Evolutionary conservation across 2,113 vertebrate genomes (phyloP), one percentile per base, ranked within the genome.

Genomic region (Chionis minor): DNA sequence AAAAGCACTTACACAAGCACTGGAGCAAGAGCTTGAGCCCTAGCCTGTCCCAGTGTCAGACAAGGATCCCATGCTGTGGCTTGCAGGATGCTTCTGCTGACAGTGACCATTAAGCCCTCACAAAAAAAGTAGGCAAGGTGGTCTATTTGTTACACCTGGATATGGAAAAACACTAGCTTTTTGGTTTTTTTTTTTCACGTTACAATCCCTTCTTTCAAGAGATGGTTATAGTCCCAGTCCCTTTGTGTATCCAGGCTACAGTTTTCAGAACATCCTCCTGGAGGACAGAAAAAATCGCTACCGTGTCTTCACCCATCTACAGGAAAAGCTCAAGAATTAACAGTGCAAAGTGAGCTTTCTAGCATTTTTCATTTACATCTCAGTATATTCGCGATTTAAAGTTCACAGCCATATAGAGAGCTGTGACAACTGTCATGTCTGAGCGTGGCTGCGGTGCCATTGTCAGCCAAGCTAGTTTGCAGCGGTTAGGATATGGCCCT

Each of bases 371-470:
- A 73, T 82, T 94, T 92, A 38, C 67, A 51, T 82, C 32, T 11
- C 0, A 0, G 24, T 72, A 19, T 75, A 85, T 42, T 82, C 66
- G 66, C 3, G 4, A 85, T 83, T 89, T 86, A 95, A 95, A 92
- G 85, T 82, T 95, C 86, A 94, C 67, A 77, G 84, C 27, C 18
- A 4, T 26, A 88, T 10, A 47, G 73, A 71, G 30, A 65, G 49
- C 70, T 69, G 49, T 96, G 94, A 96, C 91, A 95, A 95, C 69
- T 94, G 89, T 96, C 87, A 91, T 26, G 63, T 58, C 38, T 69
- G 74, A 90, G 59, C 0, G 4, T 47, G 89, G 86, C 87, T 85
- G 44, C 3, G 16, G 42, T 87, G 75, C 67, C 51, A 32, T 9
- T 86, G 67, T 91, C 81, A 96, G 87, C 84, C 71, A 73, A 70